These are phyloP conservation scores for Nycticryphes semicollaris DNA, from an alignment of 2,113 vertebrate genomes.

Conservation along the genomic window DNA sequence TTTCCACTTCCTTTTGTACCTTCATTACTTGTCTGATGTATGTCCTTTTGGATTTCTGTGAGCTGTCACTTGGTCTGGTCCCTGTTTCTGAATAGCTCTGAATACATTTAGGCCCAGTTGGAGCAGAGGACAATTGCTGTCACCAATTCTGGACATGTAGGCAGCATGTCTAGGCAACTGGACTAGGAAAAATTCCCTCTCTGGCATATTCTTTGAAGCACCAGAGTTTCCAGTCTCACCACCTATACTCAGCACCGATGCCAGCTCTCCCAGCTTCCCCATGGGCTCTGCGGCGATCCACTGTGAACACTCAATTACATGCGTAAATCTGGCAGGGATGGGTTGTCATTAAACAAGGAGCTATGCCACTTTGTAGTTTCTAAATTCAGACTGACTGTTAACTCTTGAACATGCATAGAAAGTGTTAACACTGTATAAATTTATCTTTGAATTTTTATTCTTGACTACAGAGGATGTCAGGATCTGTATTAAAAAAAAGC, in stretches of 20 bases:
- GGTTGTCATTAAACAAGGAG: not conserved
- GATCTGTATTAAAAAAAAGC: not conserved
- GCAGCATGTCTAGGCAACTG: not conserved
- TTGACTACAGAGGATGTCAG: not conserved
- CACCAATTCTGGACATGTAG: not conserved
- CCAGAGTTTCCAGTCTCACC: not conserved
- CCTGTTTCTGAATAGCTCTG: not conserved
- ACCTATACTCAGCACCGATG: fast-evolving
- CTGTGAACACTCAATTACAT: not conserved
- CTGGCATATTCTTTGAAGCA: not conserved
- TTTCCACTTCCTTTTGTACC: not conserved
- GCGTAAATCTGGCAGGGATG: not conserved
- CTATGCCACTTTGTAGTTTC: not conserved
- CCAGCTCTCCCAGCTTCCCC: not conserved
- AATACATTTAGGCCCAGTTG: fast-evolving
- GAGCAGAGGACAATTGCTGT: not conserved
- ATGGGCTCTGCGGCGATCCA: fast-evolving
- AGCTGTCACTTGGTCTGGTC: not conserved
- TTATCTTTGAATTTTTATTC: not conserved
- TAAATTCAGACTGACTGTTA: not conserved
- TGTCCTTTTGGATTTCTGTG: not conserved
- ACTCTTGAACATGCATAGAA: not conserved
- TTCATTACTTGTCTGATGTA: not conserved
- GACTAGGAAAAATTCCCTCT: not conserved
- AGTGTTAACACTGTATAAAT: not conserved